phyloP scores from a whole-genome alignment of 2,113 vertebrate genomes.

The Cheilinus undulatus region DNA sequence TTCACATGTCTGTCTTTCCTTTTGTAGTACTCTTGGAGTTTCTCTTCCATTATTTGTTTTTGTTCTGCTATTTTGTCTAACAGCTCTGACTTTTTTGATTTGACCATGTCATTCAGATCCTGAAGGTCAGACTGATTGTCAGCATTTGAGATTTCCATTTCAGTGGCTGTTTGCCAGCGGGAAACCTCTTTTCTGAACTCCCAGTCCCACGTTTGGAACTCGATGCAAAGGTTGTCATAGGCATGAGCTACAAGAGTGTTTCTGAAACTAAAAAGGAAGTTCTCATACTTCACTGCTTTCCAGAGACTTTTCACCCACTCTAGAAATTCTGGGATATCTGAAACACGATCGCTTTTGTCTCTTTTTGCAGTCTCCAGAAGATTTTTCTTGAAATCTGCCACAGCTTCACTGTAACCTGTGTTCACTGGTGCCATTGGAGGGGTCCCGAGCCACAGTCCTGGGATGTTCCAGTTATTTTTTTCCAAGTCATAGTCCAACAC shows the following conservation, averaged over 20 bases:
- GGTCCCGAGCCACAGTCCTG: constrained; percentile 77
- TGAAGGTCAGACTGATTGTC: constrained; percentile 5
- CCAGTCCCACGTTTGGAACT: constrained; percentile 72
- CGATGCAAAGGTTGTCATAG: constrained; percentile 56
- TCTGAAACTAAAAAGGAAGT: constrained; percentile 78
- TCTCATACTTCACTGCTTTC: constrained; percentile 76
- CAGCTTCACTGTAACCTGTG: constrained; percentile 74
- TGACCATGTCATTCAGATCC: not conserved
- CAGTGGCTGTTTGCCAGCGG: constrained; percentile 40
- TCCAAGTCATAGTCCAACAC: constrained; percentile 70
- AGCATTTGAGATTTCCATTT: constrained; percentile 63
- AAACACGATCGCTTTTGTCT: not conserved
- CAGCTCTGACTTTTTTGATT: constrained; percentile 19
- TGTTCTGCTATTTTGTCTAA: not conserved
- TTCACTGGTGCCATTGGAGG: constrained; percentile 81
- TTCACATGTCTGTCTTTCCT: constrained; percentile 37
- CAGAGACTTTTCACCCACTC: constrained; percentile 70
- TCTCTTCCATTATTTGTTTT: not conserved
- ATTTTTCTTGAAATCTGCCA: constrained; percentile 63
- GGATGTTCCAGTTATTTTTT: constrained; percentile 76
- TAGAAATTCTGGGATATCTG: constrained; percentile 60
- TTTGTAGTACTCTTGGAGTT: constrained; percentile 65
- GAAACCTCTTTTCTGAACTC: constrained; percentile 61
- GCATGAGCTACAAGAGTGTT: constrained; percentile 68
- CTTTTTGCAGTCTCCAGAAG: constrained; percentile 48